Evolutionary conservation across 2,888 invertebrate species (phyloP), one percentile per base, ranked within the genome.

Genomic region (Apodemia zela): DNA sequence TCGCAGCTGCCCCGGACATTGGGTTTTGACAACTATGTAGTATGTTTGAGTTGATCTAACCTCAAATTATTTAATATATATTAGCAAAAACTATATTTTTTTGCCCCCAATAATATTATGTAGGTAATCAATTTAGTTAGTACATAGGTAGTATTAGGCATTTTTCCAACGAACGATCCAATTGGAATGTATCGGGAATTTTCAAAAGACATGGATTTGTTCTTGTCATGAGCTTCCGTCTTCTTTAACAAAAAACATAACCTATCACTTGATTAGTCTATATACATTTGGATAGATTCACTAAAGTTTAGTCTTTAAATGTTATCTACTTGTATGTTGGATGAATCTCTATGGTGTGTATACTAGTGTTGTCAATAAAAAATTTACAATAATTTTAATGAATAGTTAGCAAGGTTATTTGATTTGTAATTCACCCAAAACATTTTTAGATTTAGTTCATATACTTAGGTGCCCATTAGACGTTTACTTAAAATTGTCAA

Each of bases 371-470:
- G 42, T 42, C 15, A 42, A 42, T 3, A 17, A 17, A 17, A n/a
- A n/a, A n/a, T 18, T 18, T 18, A 51, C 21, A 51, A 18, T 51
- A 21, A 13, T 51, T 21, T 49, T 15, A 42, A 11, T 18, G 11
- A 51, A 51, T 51, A 51, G 25, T 21, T 51, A 51, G 21, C 21
- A 21, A 21, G 21, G 13, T 51, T 51, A 25, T 21, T 18, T 51
- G 51, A 49, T 17, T 18, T 49, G 18, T 51, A 25, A 21, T 51
- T 51, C 18, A 51, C 25, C 21, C 21, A 21, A 51, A 51, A 21
- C 21, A 51, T 51, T 51, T 51, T 51, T 51, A 51, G 51, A 18
- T 51, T 18, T 51, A 51, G 51, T 51, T 51, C 51, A 51, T 21
- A 25, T 51, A 51, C 51, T 21, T 21, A 13, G 18, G 51, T 21